Evolutionary conservation across 1,140 invertebrate genomes (phyloP), one percentile per base, ranked within the genome.

Genomic region (Eupeodes corollae): DNA sequence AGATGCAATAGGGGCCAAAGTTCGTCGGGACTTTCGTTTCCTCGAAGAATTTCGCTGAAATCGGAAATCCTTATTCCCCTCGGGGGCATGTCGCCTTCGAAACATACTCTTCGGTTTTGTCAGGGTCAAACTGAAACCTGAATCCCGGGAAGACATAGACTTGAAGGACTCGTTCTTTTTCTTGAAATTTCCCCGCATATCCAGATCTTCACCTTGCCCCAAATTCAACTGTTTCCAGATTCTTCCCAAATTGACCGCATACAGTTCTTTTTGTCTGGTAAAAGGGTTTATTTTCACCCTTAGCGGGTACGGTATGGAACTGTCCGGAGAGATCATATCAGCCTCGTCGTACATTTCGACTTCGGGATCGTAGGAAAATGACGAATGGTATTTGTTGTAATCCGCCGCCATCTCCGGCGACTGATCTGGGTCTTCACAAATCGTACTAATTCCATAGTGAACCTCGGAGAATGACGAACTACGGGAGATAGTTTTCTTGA

Each of bases 161-260:
- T 52, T 53, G 11, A 50, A 39, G 6, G 32, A 34, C 42, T 50
- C 52, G 11, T 51, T 47, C 35, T 70, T 72, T 42, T 57, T 63
- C 35, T 58, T 52, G 52, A 71, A 71, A 44, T 38, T 44, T 39
- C 9, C 16, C 5, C 44, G 39, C 5, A 49, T 13, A 11, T 41
- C 43, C 1, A 37, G 18, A 39, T 49, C 47, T 3, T 49, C 47
- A 3, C 41, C 46, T 37, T 49, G 47, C 3, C 47, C 47, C 13
- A 49, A 16, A 44, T 49, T 49, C 15, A 49, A 32, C 44, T 43
- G 47, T 32, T 49, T 72, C 77, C 76, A 79, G 19, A 79, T 71
- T 12, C 76, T 56, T 2, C 75, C 75, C 26, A 79, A 56, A 55
- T 73, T 75, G 3, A 78, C 72, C 2, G 70, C 71, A 47, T 70